Conservation (phyloP, 2,888 invertebrate species). For the Cyrtodaria siliqua region DNA sequence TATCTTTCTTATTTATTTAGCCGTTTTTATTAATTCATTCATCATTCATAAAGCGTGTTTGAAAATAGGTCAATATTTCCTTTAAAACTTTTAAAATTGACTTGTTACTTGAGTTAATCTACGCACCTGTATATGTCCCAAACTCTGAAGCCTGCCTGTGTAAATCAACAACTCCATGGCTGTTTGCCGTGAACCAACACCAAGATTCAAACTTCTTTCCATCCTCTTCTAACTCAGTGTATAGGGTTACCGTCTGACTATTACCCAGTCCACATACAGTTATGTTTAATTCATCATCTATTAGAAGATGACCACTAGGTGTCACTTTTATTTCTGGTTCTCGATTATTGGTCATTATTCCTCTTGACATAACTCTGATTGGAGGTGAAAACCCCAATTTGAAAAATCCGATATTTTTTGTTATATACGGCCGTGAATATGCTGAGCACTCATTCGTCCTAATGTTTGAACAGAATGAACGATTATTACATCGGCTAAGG, state of each 20-base stretch:
- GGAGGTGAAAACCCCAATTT: too few species aligned
- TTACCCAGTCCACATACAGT: constrained; percentile 38
- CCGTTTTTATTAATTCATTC: too few species aligned
- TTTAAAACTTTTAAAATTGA: too few species aligned
- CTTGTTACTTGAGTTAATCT: neutral
- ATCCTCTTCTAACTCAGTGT: constrained; percentile 50
- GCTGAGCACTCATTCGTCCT: too few species aligned
- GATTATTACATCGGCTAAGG: too few species aligned
- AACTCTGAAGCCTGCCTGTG: constrained; percentile 37
- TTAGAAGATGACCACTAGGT: constrained; percentile 39
- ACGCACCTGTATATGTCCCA: constrained; percentile 63
- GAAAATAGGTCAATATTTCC: too few species aligned
- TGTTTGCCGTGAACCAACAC: constrained; percentile 53
- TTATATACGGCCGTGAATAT: too few species aligned
- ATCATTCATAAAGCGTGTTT: too few species aligned
- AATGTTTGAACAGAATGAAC: too few species aligned
- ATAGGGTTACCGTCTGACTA: constrained; percentile 51
- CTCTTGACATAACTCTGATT: too few species aligned
- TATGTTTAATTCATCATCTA: constrained; percentile 61
- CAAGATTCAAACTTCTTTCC: constrained; percentile 51
- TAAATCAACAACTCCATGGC: constrained; percentile 49
- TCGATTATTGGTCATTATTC: neutral
- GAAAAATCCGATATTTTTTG: too few species aligned
- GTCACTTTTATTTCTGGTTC: constrained; percentile 12
- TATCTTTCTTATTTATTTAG: too few species aligned